phyloP scores from a whole-genome alignment of 2,113 vertebrate genomes.

The Crotophaga sulcirostris region DNA sequence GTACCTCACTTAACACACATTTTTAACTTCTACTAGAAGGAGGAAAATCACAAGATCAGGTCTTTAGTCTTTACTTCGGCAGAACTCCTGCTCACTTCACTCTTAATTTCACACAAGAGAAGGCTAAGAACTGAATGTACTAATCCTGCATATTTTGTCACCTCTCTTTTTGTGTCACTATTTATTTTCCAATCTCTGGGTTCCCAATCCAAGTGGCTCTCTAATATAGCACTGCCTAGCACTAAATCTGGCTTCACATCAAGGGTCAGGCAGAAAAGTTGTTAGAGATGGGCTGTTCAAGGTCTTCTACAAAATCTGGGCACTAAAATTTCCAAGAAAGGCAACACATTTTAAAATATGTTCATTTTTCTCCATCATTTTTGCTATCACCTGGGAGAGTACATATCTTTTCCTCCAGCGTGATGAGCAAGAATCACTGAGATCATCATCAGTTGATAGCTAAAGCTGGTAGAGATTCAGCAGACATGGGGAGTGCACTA shows the following conservation, averaged over 20 bases:
- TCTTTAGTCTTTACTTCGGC: constrained; percentile 25
- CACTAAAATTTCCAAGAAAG: constrained; percentile 33
- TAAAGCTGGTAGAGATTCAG: neutral
- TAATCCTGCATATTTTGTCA: constrained; percentile 66
- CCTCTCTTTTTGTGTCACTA: constrained; percentile 44
- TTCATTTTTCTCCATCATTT: neutral
- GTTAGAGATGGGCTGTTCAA: constrained; percentile 54
- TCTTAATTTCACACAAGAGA: constrained; percentile 60
- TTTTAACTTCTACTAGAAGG: constrained; percentile 33
- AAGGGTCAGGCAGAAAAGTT: constrained; percentile 63
- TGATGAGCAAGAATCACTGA: neutral
- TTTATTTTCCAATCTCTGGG: constrained; percentile 51
- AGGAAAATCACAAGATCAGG: constrained; percentile 40
- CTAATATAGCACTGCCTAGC: constrained; percentile 44
- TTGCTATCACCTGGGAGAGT: neutral
- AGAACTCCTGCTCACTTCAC: constrained; percentile 48
- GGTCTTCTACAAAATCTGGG: constrained; percentile 50
- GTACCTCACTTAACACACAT: neutral
- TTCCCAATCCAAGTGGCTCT: constrained; percentile 51
- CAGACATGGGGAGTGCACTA: neutral
- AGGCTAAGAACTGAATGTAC: constrained; percentile 61
- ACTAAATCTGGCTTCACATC: constrained; percentile 61
- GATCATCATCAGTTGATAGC: neutral
- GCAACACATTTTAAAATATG: constrained; percentile 45
- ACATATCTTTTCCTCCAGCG: neutral